Conservation (phyloP, 2,113 vertebrate species). For the Perca fluviatilis region DNA sequence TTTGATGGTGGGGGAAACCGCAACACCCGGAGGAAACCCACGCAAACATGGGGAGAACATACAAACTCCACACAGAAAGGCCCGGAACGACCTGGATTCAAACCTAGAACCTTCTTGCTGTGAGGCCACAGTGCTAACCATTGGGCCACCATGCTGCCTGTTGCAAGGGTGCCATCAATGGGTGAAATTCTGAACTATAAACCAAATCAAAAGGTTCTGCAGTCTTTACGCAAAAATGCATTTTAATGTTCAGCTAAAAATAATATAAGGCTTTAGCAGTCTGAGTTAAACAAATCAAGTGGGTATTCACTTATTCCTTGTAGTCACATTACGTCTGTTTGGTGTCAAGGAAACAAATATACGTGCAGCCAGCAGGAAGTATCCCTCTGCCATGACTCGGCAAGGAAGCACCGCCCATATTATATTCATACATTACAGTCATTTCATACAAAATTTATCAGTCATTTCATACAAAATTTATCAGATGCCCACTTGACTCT, state of each 20-base stretch:
- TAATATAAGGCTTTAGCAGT: neutral
- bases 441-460: too few relatives aligned
- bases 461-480: neutral
- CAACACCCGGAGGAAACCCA: too few relatives aligned
- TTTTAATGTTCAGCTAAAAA: neutral
- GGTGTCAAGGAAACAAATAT: neutral
- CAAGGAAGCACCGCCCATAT: neutral
- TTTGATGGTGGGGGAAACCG: too few relatives aligned
- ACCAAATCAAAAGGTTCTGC: neutral
- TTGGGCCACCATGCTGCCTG: too few relatives aligned
- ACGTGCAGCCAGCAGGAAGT: neutral
- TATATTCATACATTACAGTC: neutral
- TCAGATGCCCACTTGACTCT: neutral
- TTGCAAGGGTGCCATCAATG: neutral
- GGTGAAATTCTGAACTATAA: neutral
- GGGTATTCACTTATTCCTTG: constrained; percentile 2
- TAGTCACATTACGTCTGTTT: neutral
- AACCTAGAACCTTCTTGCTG: too few relatives aligned
- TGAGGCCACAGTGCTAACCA: too few relatives aligned
- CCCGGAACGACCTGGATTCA: too few relatives aligned
- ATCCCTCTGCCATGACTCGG: neutral
- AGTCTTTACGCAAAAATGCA: neutral
- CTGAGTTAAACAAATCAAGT: neutral
- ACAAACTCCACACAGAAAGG: too few relatives aligned
- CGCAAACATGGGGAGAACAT: too few relatives aligned